Base-by-base conservation (phyloP, 2,113 vertebrate genomes). In the Scytalopus superciliaris region DNA sequence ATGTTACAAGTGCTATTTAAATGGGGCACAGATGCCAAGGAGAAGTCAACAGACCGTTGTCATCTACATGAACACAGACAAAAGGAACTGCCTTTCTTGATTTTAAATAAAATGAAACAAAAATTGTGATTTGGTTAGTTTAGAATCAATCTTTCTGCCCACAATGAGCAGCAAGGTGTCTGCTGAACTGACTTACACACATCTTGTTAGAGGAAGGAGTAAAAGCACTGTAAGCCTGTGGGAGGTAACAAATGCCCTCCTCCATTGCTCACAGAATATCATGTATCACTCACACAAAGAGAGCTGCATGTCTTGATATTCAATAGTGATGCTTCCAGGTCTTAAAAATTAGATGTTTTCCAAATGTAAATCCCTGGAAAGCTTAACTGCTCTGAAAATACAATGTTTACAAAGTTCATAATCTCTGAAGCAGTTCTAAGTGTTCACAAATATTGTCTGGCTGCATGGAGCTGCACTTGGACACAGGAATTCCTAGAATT, bases 281-380 rank as follows among this genome's bases (percentile, higher is more conserved):
- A 14, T 5, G 40, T 45, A 50, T 25, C 6, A 2, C 40, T 81
- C 0, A 0, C 17, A 47, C 19, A 50, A 39, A 50, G 18, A 31
- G 3, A 50, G 40, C 21, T 56, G 6, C 33, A 56, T 66, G 60
- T 50, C 64, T 44, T 47, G 7, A 35, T 39, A 14, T 53, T 60
- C 24, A 19, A n/a, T 9, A 82, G 31, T 7, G 16, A 44, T 12
- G 19, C 22, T 85, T 35, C 27, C 30, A 67, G 40, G 13, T 68
- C 53, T 77, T 56, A 15, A 45, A 49, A 76, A 84, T 14, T 33
- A 12, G 35, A 72, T 19, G 18, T 28, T 60, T 66, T 76, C 40
- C 40, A 44, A 45, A 55, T 10, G 9, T 18, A 80, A 66, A 87
- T 12, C 33, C 37, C 69, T 49, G 40, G 50, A 47, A 69, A 63